phyloP scores from a whole-genome alignment of 2,113 vertebrate genomes.

The Lophochroa leadbeateri region DNA sequence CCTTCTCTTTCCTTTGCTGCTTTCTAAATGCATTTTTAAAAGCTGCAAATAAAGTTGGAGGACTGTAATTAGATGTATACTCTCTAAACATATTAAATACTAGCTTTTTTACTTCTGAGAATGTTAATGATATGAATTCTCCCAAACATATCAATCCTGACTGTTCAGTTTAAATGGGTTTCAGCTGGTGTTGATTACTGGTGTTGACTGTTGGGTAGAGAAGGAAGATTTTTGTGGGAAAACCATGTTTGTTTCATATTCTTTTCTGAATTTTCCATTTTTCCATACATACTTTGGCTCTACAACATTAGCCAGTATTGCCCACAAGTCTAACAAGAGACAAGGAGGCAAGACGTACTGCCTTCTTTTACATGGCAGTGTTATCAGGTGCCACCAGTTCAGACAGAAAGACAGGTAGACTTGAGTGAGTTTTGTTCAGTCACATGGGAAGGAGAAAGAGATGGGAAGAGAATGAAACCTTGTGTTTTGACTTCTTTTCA shows the following conservation, averaged over 20 bases:
- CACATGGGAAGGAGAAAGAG: neutral
- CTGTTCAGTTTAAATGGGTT: conserved; percentile 57
- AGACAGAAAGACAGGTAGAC: neutral
- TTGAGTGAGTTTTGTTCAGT: neutral
- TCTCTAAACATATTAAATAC: conserved; percentile 59
- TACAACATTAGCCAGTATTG: neutral
- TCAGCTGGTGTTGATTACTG: conserved; percentile 60
- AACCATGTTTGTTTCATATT: neutral
- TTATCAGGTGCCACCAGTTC: neutral
- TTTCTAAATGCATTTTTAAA: conserved; percentile 58
- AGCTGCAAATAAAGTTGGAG: conserved; percentile 55
- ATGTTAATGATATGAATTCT: conserved; percentile 64
- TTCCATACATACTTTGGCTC: neutral
- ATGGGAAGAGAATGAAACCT: neutral
- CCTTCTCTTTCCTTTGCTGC: neutral
- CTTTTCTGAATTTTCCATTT: neutral
- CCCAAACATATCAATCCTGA: conserved; percentile 53
- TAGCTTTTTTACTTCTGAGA: conserved; percentile 64
- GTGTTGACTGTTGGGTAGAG: conserved; percentile 12
- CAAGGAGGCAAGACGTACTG: neutral
- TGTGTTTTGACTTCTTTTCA: neutral
- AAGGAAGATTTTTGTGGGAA: neutral
- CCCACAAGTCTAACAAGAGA: neutral
- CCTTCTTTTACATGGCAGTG: neutral
- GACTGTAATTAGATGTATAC: conserved; percentile 38